Evolutionary conservation across 2,888 invertebrate genomes (phyloP), one percentile per base, ranked within the genome.

Genomic region (Gastrophysa polygoni): DNA sequence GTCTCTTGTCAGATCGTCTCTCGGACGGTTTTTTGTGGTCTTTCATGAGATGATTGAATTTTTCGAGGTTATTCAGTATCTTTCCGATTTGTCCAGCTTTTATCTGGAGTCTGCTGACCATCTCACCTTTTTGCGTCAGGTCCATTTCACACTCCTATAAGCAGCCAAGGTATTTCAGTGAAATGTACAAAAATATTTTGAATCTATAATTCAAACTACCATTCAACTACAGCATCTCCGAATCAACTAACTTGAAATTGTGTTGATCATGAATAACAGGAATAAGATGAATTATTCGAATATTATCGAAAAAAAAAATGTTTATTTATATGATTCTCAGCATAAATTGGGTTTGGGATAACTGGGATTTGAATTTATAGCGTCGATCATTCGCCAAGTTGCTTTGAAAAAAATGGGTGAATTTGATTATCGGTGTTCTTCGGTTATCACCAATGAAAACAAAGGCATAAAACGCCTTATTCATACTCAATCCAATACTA

Each of bases 31-130:
- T 78, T 72, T 74, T 79, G 58, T 80, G 79, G 72, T 89, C 87
- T 81, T 88, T 89, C 81, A 88, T 81, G 77, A 89, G 86, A 78
- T 90, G 88, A 82, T 91, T 91, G 83, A 90, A 92, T 84, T 91
- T 93, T 85, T 95, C 93, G 80, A 95, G 87, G 84, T 93, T 94
- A 85, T 90, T 90, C 75, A 95, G 88, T 82, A 95, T 92, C 86
- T 93, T 92, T 84, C 95, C 95, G 83, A 97, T 95, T 84, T 96
- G 95, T 80, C 92, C 92, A 75, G 96, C 95, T 86, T 96, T 97
- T 78, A 91, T 91, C 84, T 97, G 97, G 75, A 97, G 90, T 77
- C 95, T 91, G 81, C 92, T 91, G 77, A 97, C 96, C 89, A 96
- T 91, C 85, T 96, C 95, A 76, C 95, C 95, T 83, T 97, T 97